Evolutionary conservation across 2,888 invertebrate genomes (phyloP), one percentile per base, ranked within the genome.

Genomic region (Cistogaster globosa): DNA sequence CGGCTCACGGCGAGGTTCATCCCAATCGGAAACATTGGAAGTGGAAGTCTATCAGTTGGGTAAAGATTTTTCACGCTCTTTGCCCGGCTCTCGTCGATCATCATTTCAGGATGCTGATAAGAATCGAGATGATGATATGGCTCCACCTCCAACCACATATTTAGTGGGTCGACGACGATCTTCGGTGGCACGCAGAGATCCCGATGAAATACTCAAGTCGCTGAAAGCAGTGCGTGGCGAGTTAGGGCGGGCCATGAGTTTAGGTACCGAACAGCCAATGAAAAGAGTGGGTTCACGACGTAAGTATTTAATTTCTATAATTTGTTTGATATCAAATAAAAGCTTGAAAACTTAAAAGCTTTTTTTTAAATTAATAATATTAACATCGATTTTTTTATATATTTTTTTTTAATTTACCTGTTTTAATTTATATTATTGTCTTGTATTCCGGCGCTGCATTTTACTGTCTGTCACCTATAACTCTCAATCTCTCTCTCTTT

Each of bases 21-120:
- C 97, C 57, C 97, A 97, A 91, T 97, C 97, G 0, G 97, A 97
- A 91, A 96, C 97, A 71, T 93, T 97, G 67, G 97, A 97, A 91
- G 96, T 96, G 69, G 97, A 97, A 91, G 96, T 96, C 12, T 97
- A 97, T 92, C 96, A 97, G 91, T 94, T 97, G 67, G 96, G 95
- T 82, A 96, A 96, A 91, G 97, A 97, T 92, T 97, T 97, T 92
- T 97, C 97, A 26, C 94, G 96, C 89, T 97, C 97, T 6, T 93
- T 97, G 88, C 97, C 97, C 0, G 97, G 97, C 11, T 97, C 97
- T 16, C 94, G 97, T 78, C 94, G 97, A 72, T 97, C 97, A 45
- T 97, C 97, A 26, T 97, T 97, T 91, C 97, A 97, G 88, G 94
- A 92, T 93, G 95, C 94, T 88, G 93, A 94, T 84, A 95, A 94